phyloP scores from a whole-genome alignment of 2,888 invertebrate species.

The Epiblema foenella region DNA sequence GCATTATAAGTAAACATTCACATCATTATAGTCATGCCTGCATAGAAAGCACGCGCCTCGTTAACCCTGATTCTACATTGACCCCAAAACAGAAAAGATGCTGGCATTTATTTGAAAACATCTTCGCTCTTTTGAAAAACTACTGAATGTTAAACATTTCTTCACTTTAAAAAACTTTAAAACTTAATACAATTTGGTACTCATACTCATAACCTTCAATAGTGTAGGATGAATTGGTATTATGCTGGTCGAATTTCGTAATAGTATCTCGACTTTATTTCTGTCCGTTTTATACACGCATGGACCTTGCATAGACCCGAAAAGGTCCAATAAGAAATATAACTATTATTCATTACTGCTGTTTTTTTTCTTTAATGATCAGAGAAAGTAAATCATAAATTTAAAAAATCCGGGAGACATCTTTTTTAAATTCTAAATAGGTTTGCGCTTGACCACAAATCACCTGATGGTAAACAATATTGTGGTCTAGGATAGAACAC shows the following conservation, averaged over 20 bases:
- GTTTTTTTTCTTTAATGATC: too few species aligned
- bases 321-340: too few species aligned
- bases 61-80: slow-evolving; percentile 16
- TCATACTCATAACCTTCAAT: background rate
- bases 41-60: slow-evolving; percentile 23
- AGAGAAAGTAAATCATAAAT: too few species aligned
- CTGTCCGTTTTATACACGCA: too few species aligned
- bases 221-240: background rate
- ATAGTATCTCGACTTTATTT: background rate
- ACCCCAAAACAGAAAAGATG: slow-evolving; percentile 7
- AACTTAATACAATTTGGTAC: background rate
- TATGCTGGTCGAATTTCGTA: slow-evolving; percentile 1
- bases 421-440: too few species aligned
- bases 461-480: too few species aligned
- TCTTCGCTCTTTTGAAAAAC: slow-evolving; percentile 11
- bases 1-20: slow-evolving; percentile 1
- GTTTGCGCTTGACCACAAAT: too few species aligned
- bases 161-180: slow-evolving; percentile 1
- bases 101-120: slow-evolving; percentile 14
- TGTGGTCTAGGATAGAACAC: too few species aligned
- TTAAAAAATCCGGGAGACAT: too few species aligned
- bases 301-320: too few species aligned
- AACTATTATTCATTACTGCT: too few species aligned
- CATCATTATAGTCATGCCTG: slow-evolving; percentile 13
- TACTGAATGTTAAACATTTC: background rate